phyloP scores from a whole-genome alignment of 2,888 invertebrate species.

The Peribatodes rhomboidaria region DNA sequence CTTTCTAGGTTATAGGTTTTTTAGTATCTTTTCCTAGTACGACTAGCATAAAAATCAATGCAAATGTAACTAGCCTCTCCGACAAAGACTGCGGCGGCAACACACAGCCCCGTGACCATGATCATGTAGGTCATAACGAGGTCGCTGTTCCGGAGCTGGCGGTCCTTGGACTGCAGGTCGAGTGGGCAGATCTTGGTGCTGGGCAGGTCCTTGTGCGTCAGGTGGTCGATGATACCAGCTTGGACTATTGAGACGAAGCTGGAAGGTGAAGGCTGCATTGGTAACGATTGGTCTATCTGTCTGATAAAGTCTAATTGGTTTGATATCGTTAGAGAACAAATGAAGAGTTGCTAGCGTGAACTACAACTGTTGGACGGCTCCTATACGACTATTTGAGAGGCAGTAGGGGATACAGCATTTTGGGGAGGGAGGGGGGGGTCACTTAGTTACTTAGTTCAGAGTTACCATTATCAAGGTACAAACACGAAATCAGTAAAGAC shows the following conservation, averaged over 20 bases:
- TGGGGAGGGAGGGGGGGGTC: too few species aligned
- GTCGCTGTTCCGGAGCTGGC: conserved; percentile 91
- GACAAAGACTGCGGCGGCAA: conserved; percentile 88
- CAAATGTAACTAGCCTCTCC: conserved; percentile 82
- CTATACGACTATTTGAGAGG: too few species aligned
- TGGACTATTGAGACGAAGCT: conserved; percentile 90
- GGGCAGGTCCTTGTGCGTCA: conserved; percentile 88
- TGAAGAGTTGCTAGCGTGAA: too few species aligned
- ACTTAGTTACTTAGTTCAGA: too few species aligned
- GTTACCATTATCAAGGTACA: too few species aligned
- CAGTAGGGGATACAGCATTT: too few species aligned
- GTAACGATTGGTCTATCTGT: too few species aligned
- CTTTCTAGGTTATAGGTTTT: too few species aligned
- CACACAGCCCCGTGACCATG: conserved; percentile 89
- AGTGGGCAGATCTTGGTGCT: conserved; percentile 93
- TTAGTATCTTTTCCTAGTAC: neutral
- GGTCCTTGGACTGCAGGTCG: conserved; percentile 92
- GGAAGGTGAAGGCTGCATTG: conserved; percentile 46
- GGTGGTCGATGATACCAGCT: conserved; percentile 91
- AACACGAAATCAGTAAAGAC: too few species aligned
- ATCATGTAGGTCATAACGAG: conserved; percentile 93
- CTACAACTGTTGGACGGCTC: too few species aligned
- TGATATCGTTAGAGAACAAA: too few species aligned
- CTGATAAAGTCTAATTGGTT: too few species aligned
- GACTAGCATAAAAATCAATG: neutral